Evolutionary conservation across 2,113 vertebrate species (phyloP), one percentile per base, ranked within the genome.

Genomic region (Epinephelus fuscoguttatus): DNA sequence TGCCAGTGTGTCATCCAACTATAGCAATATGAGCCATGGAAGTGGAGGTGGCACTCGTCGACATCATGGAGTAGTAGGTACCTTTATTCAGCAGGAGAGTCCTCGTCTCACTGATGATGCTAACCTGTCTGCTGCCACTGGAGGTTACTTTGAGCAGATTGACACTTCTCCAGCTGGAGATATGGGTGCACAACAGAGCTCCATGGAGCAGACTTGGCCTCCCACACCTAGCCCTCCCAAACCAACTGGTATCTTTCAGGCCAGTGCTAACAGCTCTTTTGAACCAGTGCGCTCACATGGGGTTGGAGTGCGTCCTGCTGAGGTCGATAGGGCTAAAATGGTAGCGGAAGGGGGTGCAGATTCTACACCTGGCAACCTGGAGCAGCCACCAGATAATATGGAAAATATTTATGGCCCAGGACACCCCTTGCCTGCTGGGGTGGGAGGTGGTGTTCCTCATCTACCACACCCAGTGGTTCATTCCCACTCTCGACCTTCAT

Each of bases 81-180:
- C 98, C 0, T 99, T 99, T 81, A 99, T 99, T 88, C 98, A 99
- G 82, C 98, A 99, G 67, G 98, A 99, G 82, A 98, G 96, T 1
- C 97, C 97, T 9, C 98, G 96, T 4, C 97, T 96, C 2, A 92
- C 96, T 11, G 96, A 97, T 6, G 97, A 97, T 8, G 71, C 81
- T 7, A 82, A 68, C 56, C 59, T 87, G 2, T 11, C 91, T 40
- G 84, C 92, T 3, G 87, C 94, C 3, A 61, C 96, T 2, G 93
- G 94, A 15, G 94, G 94, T 59, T 99, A 99, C 91, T 99, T 99
- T 90, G 96, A 99, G 89, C 98, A 99, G 88, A 97, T 99, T 1
- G 98, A 99, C 82, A 97, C 96, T 0, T 97, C 97, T 62, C 97
- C 97, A 9, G 95, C 95, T 53, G 95, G 92, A 0, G 96, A 97